Evolutionary conservation across 2,888 invertebrate genomes (phyloP), one percentile per base, ranked within the genome.

Genomic region (Hylaea fasciaria): DNA sequence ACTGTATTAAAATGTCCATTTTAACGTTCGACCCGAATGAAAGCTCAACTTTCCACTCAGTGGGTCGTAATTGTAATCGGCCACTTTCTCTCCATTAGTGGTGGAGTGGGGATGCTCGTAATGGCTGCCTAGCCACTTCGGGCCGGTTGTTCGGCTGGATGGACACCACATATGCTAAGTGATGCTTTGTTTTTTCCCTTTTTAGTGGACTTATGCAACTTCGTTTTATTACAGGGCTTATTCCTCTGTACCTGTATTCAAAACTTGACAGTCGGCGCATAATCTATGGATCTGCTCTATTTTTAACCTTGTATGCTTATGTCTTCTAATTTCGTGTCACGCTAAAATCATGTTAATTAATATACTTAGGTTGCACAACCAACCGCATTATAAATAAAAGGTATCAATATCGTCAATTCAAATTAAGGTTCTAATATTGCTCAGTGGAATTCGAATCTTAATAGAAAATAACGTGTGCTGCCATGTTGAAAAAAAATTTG

Each of bases 61-160:
- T 76, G 75, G 72, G 64, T 71, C 70, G 78, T 83, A 83, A 85
- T 82, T 83, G 84, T 86, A 85, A 87, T 83, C 80, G 83, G 78
- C 82, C 84, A 85, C 84, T 86, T 84, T 78, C 77, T 85, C 72
- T 83, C 85, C 83, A 86, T 87, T 86, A 86, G 80, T 63, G 68
- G 51, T 58, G 59, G 64, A 85, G 77, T 64, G 66, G 62, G 64
- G 68, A 71, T 66, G 68, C 63, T 62, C 65, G 55, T 73, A 75
- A 71, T 71, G 74, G 72, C 62, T 57, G 61, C 48, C 58, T 47
- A 43, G 55, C 68, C 73, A 76, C 72, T 75, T 72, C 68, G 50
- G 48, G 55, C 46, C 64, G 57, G 60, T 73, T 72, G 73, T 74
- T 66, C 70, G 57, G 63, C 32, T 65, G 44, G 58, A 62, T 54